phyloP scores from a whole-genome alignment of 2,113 vertebrate species.

The Stigmatopora nigra region DNA sequence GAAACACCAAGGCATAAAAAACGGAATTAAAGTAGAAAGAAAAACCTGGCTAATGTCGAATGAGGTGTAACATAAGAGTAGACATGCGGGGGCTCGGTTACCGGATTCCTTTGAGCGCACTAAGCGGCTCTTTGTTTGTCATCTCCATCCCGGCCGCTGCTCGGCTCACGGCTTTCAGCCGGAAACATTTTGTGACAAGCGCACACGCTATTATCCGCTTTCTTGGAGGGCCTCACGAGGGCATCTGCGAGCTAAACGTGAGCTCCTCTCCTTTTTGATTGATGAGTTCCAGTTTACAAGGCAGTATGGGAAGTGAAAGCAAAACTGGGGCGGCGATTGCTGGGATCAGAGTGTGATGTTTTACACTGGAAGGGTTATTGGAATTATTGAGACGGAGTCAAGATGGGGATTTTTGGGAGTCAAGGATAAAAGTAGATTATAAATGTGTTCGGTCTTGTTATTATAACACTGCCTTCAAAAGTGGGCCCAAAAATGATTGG shows the following conservation, averaged over 20 bases:
- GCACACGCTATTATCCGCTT: constrained; percentile 46
- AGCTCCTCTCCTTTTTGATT: background rate
- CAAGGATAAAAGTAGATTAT: too few relatives aligned
- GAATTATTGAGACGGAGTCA: too few relatives aligned
- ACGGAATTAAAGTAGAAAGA: constrained; percentile 36
- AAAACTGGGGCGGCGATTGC: background rate
- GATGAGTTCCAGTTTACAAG: background rate
- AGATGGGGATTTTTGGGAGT: too few relatives aligned
- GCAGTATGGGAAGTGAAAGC: background rate
- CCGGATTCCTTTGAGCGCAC: constrained; percentile 25
- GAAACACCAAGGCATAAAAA: constrained; percentile 24
- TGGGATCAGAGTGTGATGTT: background rate
- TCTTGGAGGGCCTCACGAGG: background rate
- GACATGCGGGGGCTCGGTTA: background rate
- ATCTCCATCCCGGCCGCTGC: constrained; percentile 40
- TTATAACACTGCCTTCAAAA: too few relatives aligned
- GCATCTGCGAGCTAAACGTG: background rate
- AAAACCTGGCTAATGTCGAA: constrained; percentile 12
- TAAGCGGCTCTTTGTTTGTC: constrained; percentile 60
- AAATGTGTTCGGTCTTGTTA: too few relatives aligned
- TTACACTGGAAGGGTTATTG: background rate
- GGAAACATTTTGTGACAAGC: constrained; percentile 65
- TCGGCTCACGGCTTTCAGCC: constrained; percentile 52
- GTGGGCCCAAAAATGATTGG: too few relatives aligned
- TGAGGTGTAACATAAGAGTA: constrained; percentile 6